Conservation (phyloP, 2,113 vertebrate species). For the Chrysemys picta region DNA sequence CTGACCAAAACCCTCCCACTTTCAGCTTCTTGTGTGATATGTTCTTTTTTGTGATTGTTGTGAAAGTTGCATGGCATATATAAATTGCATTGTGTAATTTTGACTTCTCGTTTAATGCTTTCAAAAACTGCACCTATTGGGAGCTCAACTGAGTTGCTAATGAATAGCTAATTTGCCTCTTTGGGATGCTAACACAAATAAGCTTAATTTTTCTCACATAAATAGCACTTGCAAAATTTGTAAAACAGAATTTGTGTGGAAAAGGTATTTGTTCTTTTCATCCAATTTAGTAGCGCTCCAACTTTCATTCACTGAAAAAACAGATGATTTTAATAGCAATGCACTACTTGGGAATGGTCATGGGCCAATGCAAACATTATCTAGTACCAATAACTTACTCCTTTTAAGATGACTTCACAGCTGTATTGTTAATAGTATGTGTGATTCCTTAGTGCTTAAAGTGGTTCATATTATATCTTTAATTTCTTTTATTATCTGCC, state of each 20-base stretch:
- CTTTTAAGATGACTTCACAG: not conserved
- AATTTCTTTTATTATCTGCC: slow-evolving; percentile 52
- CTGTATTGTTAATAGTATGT: slow-evolving; percentile 23
- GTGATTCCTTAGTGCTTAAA: slow-evolving; percentile 6
- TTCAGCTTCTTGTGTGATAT: not conserved
- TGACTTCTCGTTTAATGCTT: not conserved
- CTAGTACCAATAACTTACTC: not conserved
- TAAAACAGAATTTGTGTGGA: not conserved
- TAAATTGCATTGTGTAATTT: accelerated
- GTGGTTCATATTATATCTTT: slow-evolving; percentile 33
- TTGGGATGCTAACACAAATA: not conserved
- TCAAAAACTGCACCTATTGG: accelerated
- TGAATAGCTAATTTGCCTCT: not conserved
- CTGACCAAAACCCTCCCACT: not conserved
- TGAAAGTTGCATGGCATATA: accelerated
- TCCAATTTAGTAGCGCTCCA: accelerated
- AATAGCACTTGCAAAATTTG: not conserved
- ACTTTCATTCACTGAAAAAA: not conserved
- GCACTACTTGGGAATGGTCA: not conserved
- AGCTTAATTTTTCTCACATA: not conserved
- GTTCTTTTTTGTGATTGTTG: accelerated
- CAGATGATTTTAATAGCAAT: accelerated
- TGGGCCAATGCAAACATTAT: not conserved
- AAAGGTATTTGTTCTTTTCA: not conserved
- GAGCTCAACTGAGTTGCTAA: not conserved